phyloP scores from a whole-genome alignment of 2,797 vertebrate genomes.

The Poeciliopsis paucimaculata region DNA sequence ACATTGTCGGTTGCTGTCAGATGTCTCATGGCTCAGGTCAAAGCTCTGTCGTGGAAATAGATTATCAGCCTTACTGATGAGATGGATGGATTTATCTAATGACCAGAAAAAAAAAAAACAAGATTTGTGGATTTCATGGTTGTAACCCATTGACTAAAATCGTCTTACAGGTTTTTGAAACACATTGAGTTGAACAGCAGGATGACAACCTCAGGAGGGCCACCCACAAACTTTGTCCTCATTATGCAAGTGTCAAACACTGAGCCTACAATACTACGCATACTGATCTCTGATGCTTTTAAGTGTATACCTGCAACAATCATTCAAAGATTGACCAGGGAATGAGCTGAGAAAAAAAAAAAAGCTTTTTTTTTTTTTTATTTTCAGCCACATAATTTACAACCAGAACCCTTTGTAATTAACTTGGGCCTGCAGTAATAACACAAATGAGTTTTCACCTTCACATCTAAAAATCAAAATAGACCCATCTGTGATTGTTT shows the following conservation, averaged over 20 bases:
- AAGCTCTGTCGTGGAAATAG: constrained; percentile 31
- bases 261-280: constrained; percentile 11
- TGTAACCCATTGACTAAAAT: constrained; percentile 27
- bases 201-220: constrained; percentile 22
- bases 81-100: constrained; percentile 21
- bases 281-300: constrained; percentile 31
- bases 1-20: constrained; percentile 26
- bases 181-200: constrained; percentile 9
- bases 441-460: neutral
- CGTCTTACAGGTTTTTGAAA: constrained; percentile 20
- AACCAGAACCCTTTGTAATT: neutral
- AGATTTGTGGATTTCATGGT: constrained; percentile 19
- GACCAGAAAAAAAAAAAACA: neutral
- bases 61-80: constrained; percentile 16
- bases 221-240: constrained; percentile 45
- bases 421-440: neutral
- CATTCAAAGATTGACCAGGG: neutral
- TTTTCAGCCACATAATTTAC: neutral
- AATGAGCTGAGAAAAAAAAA: neutral
- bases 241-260: constrained; percentile 50
- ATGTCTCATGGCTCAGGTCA: constrained; percentile 31
- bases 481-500: neutral
- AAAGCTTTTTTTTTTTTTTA: neutral
- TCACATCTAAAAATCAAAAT: neutral
- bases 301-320: constrained; percentile 11